phyloP scores from a whole-genome alignment of 2,113 vertebrate genomes.

The Colinus virginianus region DNA sequence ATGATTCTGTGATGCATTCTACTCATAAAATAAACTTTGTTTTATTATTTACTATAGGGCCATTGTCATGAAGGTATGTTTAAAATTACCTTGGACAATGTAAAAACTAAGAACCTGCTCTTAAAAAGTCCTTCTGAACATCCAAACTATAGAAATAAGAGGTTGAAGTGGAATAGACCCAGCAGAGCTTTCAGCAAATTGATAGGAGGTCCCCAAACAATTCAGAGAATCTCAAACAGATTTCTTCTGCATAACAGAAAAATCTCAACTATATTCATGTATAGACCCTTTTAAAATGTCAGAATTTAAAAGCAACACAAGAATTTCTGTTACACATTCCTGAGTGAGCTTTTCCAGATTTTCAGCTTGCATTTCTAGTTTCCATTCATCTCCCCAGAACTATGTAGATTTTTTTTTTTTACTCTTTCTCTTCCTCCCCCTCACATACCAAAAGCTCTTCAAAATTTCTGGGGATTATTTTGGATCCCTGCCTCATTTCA shows the following conservation, averaged over 20 bases:
- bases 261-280: not conserved
- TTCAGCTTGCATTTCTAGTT: not conserved
- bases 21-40: not conserved
- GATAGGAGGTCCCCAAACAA: not conserved
- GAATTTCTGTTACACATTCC: not conserved
- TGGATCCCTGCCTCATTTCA: not conserved
- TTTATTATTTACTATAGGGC: not conserved
- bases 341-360: not conserved
- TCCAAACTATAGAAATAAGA: accelerated
- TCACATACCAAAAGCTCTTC: not conserved
- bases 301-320: not conserved
- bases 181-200: not conserved
- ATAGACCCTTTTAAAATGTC: not conserved
- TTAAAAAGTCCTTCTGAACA: not conserved
- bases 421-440: not conserved
- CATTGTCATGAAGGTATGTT: not conserved
- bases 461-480: not conserved
- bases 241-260: not conserved
- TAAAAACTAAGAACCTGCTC: not conserved
- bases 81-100: not conserved
- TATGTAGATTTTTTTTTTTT: not conserved
- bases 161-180: not conserved
- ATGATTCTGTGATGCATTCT: no score
- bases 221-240: not conserved
- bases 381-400: not conserved